Evolutionary conservation across 2,888 invertebrate species (phyloP), one percentile per base, ranked within the genome.

Genomic region (Nudaria mundana): DNA sequence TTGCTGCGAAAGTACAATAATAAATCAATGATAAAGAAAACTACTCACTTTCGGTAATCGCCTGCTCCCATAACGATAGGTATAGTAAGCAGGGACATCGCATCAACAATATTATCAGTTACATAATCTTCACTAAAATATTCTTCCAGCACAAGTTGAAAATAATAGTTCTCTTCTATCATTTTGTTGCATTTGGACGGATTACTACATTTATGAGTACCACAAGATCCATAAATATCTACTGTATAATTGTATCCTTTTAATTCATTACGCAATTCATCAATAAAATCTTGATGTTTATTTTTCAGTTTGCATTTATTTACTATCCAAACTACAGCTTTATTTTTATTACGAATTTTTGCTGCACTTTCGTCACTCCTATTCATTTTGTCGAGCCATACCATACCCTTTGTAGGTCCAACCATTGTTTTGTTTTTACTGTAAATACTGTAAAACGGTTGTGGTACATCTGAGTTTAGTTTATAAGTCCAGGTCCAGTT

Each of bases 401-500:
- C 44, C 26, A 79, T 61, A 5, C 59, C 40, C 1, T 12, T 47
- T 8, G 46, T 67, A 0, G 86, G 86, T n/a, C 85, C 86, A 5
- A 84, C 43, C 1, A 70, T 23, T 1, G 54, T 55, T 18, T 73
- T 63, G 4, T 71, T 63, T 0, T 16, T 28, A 37, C 71, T 53
- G 30, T 67, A 66, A 14, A 86, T 71, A 26, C 68, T 68, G 5
- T 82, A 59, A 47, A 78, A 81, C 0, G 85, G 74, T 28, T 78
- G 75, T 1, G 78, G 71, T 40, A 86, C 66, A 37, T 81, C 81
- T 0, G 86, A 85, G 40, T 78, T 65, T 1, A 83, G 52, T 61
- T 71, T 83, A 12, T 86, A 88, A 1, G 85, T 82, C 87, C 87
- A 86, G 0, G 87, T 85, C 78, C 72, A 78, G 37, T 87, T 87